These are phyloP conservation scores for Cisticola juncidis DNA, from an alignment of 2,113 vertebrate species.

Conservation along the genomic window DNA sequence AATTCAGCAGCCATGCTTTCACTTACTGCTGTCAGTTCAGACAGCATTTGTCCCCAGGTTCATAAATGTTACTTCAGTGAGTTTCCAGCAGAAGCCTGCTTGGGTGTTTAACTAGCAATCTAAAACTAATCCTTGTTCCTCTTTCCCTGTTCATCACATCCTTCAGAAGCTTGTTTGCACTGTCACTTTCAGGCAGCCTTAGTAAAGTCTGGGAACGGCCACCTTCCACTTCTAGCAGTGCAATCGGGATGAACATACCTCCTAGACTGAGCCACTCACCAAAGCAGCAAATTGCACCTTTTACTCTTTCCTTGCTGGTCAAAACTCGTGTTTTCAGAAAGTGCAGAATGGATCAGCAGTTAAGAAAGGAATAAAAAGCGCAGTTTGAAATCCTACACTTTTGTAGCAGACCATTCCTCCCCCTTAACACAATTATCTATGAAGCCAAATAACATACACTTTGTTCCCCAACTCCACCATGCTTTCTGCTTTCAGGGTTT, in stretches of 20 bases:
- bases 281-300: neutral
- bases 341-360: neutral
- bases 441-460: neutral
- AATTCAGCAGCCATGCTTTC: neutral
- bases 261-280: neutral
- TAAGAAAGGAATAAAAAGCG: neutral
- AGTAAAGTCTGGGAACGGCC: neutral
- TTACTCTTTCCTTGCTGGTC: neutral
- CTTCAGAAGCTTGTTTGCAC: neutral
- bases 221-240: neutral
- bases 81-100: neutral
- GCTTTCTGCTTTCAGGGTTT: neutral
- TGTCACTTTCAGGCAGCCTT: neutral
- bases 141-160: neutral
- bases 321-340: neutral
- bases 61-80: neutral
- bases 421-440: neutral
- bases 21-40: neutral
- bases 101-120: neutral
- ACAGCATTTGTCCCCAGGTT: neutral
- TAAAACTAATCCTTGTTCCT: neutral
- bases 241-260: fast-evolving
- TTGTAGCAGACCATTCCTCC: neutral
- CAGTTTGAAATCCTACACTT: neutral
- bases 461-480: neutral